These are phyloP conservation scores for Chaunax sp. DNA, from an alignment of 2,797 vertebrate species.

Conservation along the genomic window DNA sequence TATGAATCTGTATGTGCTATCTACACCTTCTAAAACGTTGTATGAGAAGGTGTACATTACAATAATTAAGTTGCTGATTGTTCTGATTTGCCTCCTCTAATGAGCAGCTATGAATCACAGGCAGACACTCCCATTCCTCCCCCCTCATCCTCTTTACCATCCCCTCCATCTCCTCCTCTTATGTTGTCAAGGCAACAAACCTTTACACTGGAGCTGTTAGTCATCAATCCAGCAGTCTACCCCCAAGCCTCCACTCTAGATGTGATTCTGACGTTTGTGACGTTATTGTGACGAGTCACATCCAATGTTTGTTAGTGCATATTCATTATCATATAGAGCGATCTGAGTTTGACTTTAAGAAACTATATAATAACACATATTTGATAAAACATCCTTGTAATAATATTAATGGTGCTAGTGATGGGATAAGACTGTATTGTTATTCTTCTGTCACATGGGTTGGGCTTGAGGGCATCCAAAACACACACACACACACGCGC, in stretches of 20 bases:
- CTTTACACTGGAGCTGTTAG: constrained; percentile 45
- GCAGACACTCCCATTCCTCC: constrained; percentile 3
- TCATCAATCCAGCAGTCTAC: constrained; percentile 43
- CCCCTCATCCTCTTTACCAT: background rate
- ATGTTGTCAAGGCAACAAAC: constrained; percentile 70
- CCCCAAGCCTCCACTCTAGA: background rate
- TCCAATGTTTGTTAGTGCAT: too few relatives aligned
- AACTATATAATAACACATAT: too few relatives aligned
- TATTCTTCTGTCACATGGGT: constrained; percentile 24
- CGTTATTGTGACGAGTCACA: constrained; percentile 14
- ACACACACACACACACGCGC: constrained; percentile 22
- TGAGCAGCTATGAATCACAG: constrained; percentile 23
- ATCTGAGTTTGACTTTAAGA: background rate
- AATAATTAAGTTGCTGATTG: too few relatives aligned
- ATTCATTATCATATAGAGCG: too few relatives aligned
- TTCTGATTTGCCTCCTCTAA: constrained; percentile 3
- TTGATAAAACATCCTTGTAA: too few relatives aligned
- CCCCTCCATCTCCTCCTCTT: background rate
- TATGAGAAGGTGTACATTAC: too few relatives aligned
- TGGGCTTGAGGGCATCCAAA: constrained; percentile 31
- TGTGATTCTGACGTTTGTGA: constrained; percentile 13
- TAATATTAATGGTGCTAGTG: too few relatives aligned
- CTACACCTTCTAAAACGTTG: too few relatives aligned
- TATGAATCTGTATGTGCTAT: too few relatives aligned
- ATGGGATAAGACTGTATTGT: too few relatives aligned